Conservation (phyloP, 1,140 invertebrate species). For the Drosophila paulistorum region DNA sequence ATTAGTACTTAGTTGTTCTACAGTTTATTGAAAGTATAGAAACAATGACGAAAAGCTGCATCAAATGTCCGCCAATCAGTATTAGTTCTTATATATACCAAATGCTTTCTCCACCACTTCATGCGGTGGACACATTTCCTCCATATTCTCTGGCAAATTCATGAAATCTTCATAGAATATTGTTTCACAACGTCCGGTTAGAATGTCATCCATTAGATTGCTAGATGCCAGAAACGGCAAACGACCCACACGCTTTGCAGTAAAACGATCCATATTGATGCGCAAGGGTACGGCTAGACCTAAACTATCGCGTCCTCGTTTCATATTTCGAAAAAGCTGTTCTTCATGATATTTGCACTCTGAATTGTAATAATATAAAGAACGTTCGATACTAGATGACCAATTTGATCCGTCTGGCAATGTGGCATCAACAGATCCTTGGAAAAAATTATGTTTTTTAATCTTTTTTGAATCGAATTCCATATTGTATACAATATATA, state of each 20-base stretch:
- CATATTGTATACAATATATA: too few relatives aligned
- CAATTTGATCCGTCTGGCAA: not conserved
- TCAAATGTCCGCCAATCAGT: too few relatives aligned
- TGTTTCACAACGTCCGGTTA: conserved; percentile 3
- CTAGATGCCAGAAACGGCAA: not conserved
- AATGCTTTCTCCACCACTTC: not conserved
- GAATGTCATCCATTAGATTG: conserved; percentile 15
- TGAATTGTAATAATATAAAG: not conserved
- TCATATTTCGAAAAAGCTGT: not conserved
- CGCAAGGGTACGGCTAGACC: not conserved
- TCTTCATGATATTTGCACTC: not conserved
- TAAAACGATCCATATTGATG: conserved; percentile 1
- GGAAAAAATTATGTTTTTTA: not conserved
- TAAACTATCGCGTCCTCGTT: not conserved
- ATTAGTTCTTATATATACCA: not conserved
- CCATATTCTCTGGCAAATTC: not conserved
- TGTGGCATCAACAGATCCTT: not conserved
- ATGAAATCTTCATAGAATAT: not conserved
- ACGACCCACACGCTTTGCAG: not conserved
- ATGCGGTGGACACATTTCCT: not conserved
- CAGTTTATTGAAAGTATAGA: not conserved
- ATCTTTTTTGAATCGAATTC: not conserved
- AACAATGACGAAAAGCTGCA: too few relatives aligned
- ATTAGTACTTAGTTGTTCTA: not conserved
- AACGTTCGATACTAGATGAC: not conserved